Evolutionary conservation across 2,888 invertebrate genomes (phyloP).

Genomic region (Stenchaetothrips biformis): DNA sequence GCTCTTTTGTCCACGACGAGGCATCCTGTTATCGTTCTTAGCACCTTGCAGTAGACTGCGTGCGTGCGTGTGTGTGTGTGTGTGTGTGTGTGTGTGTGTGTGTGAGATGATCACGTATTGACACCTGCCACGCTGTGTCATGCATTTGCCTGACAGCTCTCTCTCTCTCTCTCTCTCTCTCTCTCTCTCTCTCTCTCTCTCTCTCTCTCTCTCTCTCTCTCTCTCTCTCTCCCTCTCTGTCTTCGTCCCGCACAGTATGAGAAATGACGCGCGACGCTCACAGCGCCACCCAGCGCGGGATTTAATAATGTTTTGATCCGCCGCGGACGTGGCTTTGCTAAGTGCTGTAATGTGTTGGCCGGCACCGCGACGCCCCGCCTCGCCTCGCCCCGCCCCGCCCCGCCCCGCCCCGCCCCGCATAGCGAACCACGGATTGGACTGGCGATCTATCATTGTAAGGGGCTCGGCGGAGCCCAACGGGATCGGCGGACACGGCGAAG

Average conservation of each 20-base stretch:
- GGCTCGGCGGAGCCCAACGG: background rate
- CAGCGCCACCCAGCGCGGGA: background rate
- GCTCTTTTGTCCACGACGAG: no score
- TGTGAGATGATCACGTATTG: no score
- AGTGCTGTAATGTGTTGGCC: background rate
- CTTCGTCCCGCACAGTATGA: background rate
- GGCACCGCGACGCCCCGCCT: background rate
- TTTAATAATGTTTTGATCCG: background rate
- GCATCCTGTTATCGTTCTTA: no score
- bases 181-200: background rate
- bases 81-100: no score
- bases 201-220: background rate
- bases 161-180: slow-evolving; percentile 3
- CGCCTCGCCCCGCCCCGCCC: background rate
- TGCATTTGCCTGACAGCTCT: background rate
- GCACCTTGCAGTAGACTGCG: no score
- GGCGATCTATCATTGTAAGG: slow-evolving; percentile 9
- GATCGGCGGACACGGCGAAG: slow-evolving; percentile 5
- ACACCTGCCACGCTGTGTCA: slow-evolving; percentile 29
- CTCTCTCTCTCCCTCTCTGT: no score
- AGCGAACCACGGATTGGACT: no score
- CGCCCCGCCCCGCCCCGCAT: background rate
- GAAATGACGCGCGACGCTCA: background rate
- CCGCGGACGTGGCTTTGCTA: background rate
- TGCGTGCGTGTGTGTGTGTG: no score